Conservation (phyloP, 1,140 invertebrate genomes). For the Leptinotarsa undecemlineata region DNA sequence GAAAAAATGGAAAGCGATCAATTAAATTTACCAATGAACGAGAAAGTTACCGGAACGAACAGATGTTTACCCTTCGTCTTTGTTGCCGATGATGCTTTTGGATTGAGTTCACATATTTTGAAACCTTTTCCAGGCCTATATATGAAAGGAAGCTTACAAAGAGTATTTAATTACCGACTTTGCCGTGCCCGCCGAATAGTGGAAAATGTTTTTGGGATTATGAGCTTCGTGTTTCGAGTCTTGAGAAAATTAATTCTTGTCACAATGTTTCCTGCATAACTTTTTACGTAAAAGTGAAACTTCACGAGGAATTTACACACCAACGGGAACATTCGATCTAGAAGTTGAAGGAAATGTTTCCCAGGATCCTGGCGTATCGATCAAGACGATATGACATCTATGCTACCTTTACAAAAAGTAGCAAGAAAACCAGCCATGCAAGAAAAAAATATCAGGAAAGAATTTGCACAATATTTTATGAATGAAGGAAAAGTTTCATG, state of each 20-base stretch:
- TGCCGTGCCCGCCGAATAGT: slow-evolving; percentile 21
- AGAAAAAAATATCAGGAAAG: slow-evolving; percentile 23
- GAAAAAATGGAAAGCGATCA: slow-evolving; percentile 38
- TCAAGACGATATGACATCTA: not conserved
- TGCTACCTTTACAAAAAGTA: not conserved
- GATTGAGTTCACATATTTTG: slow-evolving; percentile 46
- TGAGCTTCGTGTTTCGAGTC: slow-evolving; percentile 31
- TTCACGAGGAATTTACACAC: not conserved
- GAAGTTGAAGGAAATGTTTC: not conserved
- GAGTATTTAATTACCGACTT: slow-evolving; percentile 30
- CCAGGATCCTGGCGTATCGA: not conserved
- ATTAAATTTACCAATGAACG: slow-evolving; percentile 40
- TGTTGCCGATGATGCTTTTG: slow-evolving; percentile 54
- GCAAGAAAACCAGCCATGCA: slow-evolving; percentile 20
- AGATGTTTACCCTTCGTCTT: slow-evolving; percentile 45
- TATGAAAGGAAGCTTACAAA: slow-evolving; percentile 25
- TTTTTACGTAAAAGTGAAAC: slow-evolving; percentile 9
- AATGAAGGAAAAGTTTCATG: slow-evolving; percentile 27
- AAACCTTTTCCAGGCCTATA: slow-evolving; percentile 45
- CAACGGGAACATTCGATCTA: slow-evolving; percentile 4
- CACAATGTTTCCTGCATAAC: slow-evolving; percentile 30
- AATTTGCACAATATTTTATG: slow-evolving; percentile 30
- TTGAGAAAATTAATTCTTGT: slow-evolving; percentile 38
- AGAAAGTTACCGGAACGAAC: slow-evolving; percentile 35
- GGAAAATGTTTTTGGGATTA: slow-evolving; percentile 31